phyloP scores from a whole-genome alignment of 1,140 invertebrate species.

The Prorops nasuta region DNA sequence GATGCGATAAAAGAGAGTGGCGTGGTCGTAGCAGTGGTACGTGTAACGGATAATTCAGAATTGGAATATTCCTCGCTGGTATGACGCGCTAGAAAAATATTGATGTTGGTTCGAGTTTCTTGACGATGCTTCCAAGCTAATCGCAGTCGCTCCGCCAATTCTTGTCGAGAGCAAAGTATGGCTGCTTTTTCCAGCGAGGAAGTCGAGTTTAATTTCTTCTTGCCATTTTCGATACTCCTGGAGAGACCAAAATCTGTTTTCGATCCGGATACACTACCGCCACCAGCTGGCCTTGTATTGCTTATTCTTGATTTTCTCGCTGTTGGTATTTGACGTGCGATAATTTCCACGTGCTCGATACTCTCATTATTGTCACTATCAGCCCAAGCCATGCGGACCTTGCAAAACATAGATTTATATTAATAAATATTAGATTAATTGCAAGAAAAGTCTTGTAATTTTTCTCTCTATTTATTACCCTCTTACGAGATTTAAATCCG shows the following conservation, averaged over 20 bases:
- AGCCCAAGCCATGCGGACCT: slow-evolving; percentile 45
- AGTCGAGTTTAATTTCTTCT: no score
- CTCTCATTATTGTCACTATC: slow-evolving; percentile 26
- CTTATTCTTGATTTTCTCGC: slow-evolving; percentile 33
- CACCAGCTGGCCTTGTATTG: slow-evolving; percentile 19
- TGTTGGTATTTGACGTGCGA: slow-evolving; percentile 47
- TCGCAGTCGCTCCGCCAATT: slow-evolving; percentile 55
- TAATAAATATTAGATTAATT: no score
- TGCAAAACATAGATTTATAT: slow-evolving; percentile 3
- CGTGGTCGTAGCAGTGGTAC: slow-evolving; percentile 9
- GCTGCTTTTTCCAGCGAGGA: slow-evolving; percentile 48
- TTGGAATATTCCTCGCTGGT: slow-evolving; percentile 45
- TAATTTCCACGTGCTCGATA: slow-evolving; percentile 38
- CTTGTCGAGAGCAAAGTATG: slow-evolving; percentile 57
- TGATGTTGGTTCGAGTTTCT: slow-evolving; percentile 55
- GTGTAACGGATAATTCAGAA: slow-evolving; percentile 35
- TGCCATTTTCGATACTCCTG: no score
- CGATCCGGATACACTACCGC: slow-evolving; percentile 6
- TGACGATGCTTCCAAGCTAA: slow-evolving; percentile 58
- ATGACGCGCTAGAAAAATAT: slow-evolving; percentile 59
- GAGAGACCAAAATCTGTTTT: no score
- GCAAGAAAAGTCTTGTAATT: background rate
- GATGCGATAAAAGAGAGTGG: no score
- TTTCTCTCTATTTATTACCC: no score
- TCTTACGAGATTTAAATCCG: no score